phyloP scores from a whole-genome alignment of 2,888 invertebrate genomes.

The Tyria jacobaeae region DNA sequence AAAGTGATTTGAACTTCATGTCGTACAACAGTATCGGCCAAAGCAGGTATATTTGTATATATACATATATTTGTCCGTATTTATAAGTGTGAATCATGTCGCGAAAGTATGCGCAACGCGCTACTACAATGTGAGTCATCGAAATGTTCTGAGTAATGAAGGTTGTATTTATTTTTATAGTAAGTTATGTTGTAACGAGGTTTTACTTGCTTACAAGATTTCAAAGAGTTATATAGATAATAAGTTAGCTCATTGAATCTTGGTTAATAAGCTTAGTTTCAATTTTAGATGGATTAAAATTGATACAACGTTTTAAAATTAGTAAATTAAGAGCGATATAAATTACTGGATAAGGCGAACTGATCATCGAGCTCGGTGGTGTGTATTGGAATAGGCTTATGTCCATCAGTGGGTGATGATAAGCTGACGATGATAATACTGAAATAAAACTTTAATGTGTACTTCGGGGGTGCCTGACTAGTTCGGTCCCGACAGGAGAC shows the following conservation, averaged over 20 bases:
- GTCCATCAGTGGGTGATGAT: too few relatives aligned
- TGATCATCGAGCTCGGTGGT: too few relatives aligned
- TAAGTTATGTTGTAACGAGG: not conserved
- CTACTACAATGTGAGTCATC: conserved; percentile 2
- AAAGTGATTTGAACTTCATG: not conserved
- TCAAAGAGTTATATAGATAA: not conserved
- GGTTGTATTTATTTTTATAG: conserved; percentile 5
- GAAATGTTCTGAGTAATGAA: not conserved
- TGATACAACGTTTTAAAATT: too few relatives aligned
- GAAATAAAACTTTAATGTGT: too few relatives aligned
- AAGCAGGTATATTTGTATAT: not conserved
- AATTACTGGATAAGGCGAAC: too few relatives aligned
- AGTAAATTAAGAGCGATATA: too few relatives aligned
- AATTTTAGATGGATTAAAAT: too few relatives aligned
- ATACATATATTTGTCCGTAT: not conserved
- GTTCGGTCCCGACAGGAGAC: too few relatives aligned
- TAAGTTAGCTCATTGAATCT: not conserved
- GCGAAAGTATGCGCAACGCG: conserved; percentile 23
- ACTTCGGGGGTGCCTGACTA: too few relatives aligned
- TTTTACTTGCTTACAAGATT: not conserved
- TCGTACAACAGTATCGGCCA: not conserved
- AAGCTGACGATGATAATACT: too few relatives aligned
- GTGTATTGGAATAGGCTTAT: too few relatives aligned
- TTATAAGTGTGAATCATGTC: conserved; percentile 25
- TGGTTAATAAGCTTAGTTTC: not conserved